phyloP scores from a whole-genome alignment of 2,888 invertebrate species.

The Hyposoter didymator region DNA sequence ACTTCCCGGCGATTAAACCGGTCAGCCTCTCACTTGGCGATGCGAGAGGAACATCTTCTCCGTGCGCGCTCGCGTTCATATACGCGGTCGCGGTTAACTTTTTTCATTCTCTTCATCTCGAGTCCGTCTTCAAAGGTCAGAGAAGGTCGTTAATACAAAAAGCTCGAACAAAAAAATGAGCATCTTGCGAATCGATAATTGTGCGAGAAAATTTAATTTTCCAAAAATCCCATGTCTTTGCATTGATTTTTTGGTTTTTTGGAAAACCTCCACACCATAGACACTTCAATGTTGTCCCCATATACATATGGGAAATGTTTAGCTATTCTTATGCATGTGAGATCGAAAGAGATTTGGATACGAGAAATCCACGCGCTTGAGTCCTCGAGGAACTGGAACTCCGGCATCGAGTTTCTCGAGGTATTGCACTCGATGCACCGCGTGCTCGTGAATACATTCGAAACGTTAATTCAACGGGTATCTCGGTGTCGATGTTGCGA shows the following conservation, averaged over 20 bases:
- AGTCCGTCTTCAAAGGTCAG: constrained; percentile 30
- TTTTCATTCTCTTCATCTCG: constrained; percentile 11
- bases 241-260: too few relatives aligned
- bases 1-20: constrained; percentile 51
- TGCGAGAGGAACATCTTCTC: constrained; percentile 38
- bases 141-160: background rate
- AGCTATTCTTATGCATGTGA: constrained; percentile 11
- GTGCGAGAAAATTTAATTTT: too few relatives aligned
- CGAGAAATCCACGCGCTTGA: constrained; percentile 39
- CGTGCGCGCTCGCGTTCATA: too few relatives aligned
- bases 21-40: constrained; percentile 63
- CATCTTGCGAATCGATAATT: background rate
- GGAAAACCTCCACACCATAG: background rate
- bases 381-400: constrained; percentile 59
- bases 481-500: constrained; percentile 14
- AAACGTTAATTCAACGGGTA: constrained; percentile 11
- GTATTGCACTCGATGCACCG: constrained; percentile 38
- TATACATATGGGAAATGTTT: background rate
- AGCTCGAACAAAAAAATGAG: background rate
- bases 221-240: too few relatives aligned
- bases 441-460: constrained; percentile 12
- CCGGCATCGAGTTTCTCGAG: constrained; percentile 58
- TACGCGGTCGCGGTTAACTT: too few relatives aligned
- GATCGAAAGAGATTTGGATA: constrained; percentile 20
- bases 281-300: background rate